Percentiles rank a stretch among this genome's conserved stretches.
Evolutionary conservation across 2,113 vertebrate species (phyloP).

Genomic region (Climacteris rufus): DNA sequence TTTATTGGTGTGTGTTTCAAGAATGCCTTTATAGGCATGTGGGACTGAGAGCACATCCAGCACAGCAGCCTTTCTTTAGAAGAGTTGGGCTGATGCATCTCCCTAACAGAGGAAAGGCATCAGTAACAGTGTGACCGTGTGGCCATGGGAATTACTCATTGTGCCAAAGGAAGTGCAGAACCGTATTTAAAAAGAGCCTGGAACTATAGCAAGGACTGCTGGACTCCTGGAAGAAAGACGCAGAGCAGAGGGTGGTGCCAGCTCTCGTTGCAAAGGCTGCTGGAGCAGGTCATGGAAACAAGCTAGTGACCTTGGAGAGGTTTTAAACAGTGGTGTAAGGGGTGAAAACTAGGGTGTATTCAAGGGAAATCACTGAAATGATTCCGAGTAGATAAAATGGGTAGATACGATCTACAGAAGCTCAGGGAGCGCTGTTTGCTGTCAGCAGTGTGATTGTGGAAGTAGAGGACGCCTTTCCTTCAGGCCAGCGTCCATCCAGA

Average conservation of each 20-base stretch:
- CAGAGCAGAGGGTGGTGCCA: neutral
- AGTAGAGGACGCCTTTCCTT: neutral
- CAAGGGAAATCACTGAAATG: neutral
- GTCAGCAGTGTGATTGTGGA: neutral
- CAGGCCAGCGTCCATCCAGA: neutral
- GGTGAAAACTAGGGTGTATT: fast-evolving
- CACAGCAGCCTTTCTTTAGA: neutral
- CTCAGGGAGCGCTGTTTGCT: neutral
- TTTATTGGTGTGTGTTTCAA: neutral
- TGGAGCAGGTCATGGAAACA: neutral
- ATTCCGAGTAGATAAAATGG: neutral
- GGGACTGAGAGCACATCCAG: neutral
- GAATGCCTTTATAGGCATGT: neutral
- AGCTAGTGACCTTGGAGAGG: neutral
- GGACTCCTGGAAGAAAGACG: neutral
- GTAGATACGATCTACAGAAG: fast-evolving
- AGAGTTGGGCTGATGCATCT: neutral
- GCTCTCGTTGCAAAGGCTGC: neutral
- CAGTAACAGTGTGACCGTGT: neutral
- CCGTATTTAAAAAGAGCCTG: neutral
- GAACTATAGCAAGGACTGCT: neutral
- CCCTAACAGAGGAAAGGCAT: neutral
- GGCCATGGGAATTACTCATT: neutral
- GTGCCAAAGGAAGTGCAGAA: neutral
- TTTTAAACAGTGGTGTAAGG: neutral